Evolutionary conservation across 2,888 invertebrate genomes (phyloP), one percentile per base, ranked within the genome.

Genomic region (Molanna angustata): DNA sequence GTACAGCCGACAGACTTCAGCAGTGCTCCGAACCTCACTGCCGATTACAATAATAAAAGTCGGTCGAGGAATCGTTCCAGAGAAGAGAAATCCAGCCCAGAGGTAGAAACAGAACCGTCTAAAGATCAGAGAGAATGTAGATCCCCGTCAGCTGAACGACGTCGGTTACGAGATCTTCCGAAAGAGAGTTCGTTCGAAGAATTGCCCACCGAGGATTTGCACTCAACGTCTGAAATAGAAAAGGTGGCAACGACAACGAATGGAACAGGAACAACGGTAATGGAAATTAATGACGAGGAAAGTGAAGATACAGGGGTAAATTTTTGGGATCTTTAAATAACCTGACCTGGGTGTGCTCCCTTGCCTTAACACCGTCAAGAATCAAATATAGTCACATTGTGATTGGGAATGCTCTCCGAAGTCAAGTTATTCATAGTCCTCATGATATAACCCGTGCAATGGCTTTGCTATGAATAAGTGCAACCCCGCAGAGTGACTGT

Each of bases 11-110:
- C 68, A 62, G 62, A 67, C 61, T 61, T 41, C 32, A 72, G 72
- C 62, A 73, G 73, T 62, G 71, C 74, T 60, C 76, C 76, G 70
- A 76, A 76, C 70, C 67, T 77, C 66, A 76, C 76, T 73, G 41
- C 44, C 14, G 45, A 40, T 13, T 41, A 37, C 7, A 27, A 40
- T 17, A 52, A 56, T 18, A 52, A 40, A n/a, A 39, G 37, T 2
- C 40, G 52, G 11, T 46, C 47, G 7, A 22, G 21, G 6, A 20
- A 20, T 18, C 13, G 27, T 13, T 49, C 53, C 7, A 20, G 21
- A n/a, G 50, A 50, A 4, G 14, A 22, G 4, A 31, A 27, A 20
- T 41, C 19, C 13, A 54, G 54, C 21, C 52, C 52, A 6, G 20
- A 27, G 11, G 22, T 11, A 1, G 18, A 18, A 7, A 1, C 22